Evolutionary conservation across 2,797 vertebrate species (phyloP), one percentile per base, ranked within the genome.

Genomic region (Echiichthys vipera): DNA sequence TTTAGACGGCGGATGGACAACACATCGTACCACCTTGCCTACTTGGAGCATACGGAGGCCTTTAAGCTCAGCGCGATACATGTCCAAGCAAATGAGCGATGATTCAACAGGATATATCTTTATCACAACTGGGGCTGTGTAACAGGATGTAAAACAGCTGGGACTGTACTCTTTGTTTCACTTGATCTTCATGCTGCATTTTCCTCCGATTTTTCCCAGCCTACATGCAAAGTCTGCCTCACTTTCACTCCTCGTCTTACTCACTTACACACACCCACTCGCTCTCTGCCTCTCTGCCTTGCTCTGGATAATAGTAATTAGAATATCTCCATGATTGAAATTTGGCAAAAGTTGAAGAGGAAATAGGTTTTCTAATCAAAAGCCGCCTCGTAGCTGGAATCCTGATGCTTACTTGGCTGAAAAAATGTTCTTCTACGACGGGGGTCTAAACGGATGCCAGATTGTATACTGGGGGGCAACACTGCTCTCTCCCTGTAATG

Each of bases 311-410:
- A 81, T 88, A 81, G 84, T 93, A 91, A 94, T 93, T 92, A 92
- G 84, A 87, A 88, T 85, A 90, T 92, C 84, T 86, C 86, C 84
- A 67, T 89, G 90, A 93, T 92, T 91, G 89, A 90, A 91, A 92
- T 87, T 92, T 92, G 90, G 92, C 91, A 88, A 90, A 91, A 78
- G 83, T 88, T 90, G 85, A 92, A 84, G 83, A 90, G 90, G 88
- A 93, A 91, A 93, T 93, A 88, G 90, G 85, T 90, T 92, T 92
- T 89, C 89, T 91, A 89, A 94, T 94, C 91, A 91, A 87, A 91
- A 91, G 83, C 84, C 80, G 87, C 88, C 89, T 92, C 76, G 37
- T 90, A 85, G 90, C 88, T 82, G 84, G 88, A 90, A 88, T 90
- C 78, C 87, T 85, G 78, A 88, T 78, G 84, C 83, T 84, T 73